Evolutionary conservation across 1,140 invertebrate species (phyloP).

Genomic region (Trachymyrmex cornetzi): DNA sequence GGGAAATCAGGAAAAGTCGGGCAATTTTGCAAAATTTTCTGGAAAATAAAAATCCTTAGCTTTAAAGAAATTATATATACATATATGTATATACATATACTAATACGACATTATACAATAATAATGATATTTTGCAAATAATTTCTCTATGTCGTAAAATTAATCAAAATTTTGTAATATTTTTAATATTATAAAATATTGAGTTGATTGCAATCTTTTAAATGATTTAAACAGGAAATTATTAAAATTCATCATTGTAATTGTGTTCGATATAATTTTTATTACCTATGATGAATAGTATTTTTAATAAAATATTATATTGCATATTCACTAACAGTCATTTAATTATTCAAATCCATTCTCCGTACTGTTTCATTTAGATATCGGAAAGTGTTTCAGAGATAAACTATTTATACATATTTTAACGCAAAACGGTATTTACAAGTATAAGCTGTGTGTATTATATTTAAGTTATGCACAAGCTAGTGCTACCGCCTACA

Average conservation of each 20-base stretch:
- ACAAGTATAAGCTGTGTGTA: not conserved
- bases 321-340: not conserved
- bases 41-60: no score
- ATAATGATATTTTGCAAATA: not conserved
- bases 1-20: no score
- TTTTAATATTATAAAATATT: not conserved
- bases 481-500: not conserved
- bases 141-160: not conserved
- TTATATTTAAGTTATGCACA: constrained; percentile 9
- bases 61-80: no score
- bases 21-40: no score
- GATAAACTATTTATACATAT: constrained; percentile 6
- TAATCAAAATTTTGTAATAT: constrained; percentile 5
- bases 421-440: constrained; percentile 2
- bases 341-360: constrained; percentile 30
- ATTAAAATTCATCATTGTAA: not conserved
- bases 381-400: constrained; percentile 2
- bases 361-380: constrained; percentile 18
- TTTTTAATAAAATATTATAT: constrained; percentile 10
- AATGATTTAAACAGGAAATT: not conserved
- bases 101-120: no score
- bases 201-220: not conserved
- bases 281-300: not conserved
- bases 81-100: no score
- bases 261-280: not conserved